These are phyloP conservation scores for Galleria mellonella DNA, from an alignment of 1,140 invertebrate species.

Conservation along the genomic window DNA sequence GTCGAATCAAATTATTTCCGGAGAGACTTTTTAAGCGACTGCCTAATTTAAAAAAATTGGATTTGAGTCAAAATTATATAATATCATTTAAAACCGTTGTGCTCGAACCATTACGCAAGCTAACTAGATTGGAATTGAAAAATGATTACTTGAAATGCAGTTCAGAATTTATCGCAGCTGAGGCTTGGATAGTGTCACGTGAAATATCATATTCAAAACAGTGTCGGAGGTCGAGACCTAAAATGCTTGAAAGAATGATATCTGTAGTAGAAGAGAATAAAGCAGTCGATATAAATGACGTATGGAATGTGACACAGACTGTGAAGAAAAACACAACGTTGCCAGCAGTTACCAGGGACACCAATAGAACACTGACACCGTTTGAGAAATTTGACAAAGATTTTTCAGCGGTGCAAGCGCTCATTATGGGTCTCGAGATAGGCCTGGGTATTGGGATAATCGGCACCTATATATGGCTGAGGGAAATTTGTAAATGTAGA, in stretches of 20 bases:
- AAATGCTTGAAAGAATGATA: slow-evolving; percentile 68
- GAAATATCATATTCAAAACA: slow-evolving; percentile 48
- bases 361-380: slow-evolving; percentile 31
- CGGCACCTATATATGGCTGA: slow-evolving; percentile 60
- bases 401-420: slow-evolving; percentile 57
- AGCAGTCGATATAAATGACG: slow-evolving; percentile 39
- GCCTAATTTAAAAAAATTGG: slow-evolving; percentile 67
- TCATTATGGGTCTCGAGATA: slow-evolving; percentile 59
- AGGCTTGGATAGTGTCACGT: slow-evolving; percentile 48
- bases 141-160: slow-evolving; percentile 68
- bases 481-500: slow-evolving; percentile 43
- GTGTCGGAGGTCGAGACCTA: slow-evolving; percentile 39
- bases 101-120: slow-evolving; percentile 50
- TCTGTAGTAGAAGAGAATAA: slow-evolving; percentile 27
- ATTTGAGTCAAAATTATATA: slow-evolving; percentile 71
- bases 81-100: slow-evolving; percentile 53
- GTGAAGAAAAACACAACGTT: slow-evolving; percentile 12
- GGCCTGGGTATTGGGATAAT: slow-evolving; percentile 60
- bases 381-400: slow-evolving; percentile 58
- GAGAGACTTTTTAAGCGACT: slow-evolving; percentile 57
- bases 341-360: slow-evolving; percentile 7
- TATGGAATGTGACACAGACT: slow-evolving; percentile 56
- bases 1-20: slow-evolving; percentile 63
- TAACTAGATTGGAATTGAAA: slow-evolving; percentile 55
- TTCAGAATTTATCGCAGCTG: slow-evolving; percentile 44